Evolutionary conservation across 2,797 vertebrate species (phyloP), one percentile per base, ranked within the genome.

Genomic region (Chanos chanos): DNA sequence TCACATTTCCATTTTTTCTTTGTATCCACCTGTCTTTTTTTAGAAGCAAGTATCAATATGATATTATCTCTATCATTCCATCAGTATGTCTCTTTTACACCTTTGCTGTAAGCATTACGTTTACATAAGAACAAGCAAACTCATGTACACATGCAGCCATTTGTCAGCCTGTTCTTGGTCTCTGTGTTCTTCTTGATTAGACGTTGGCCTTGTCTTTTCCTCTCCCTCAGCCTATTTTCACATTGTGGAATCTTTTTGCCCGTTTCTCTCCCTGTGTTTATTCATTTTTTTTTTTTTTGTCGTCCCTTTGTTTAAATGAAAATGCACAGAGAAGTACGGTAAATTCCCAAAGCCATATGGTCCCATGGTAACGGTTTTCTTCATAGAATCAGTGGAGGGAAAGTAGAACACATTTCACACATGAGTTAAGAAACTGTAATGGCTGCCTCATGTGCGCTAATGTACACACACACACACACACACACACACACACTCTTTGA

Each of bases 391-490:
- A 37, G 1, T 24, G 64, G 27, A 51, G 58, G 45, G 68, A 69
- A 84, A 81, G 68, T 85, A 61, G 81, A 73, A 63, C 77, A 76
- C 47, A 74, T 85, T 84, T 82, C 69, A 82, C 81, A 78, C 79
- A 72, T 66, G 80, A 84, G 22, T 50, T 54, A 67, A 54, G 40
- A 41, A 24, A 30, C 52, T 24, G 44, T 40, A 49, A 37, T 31
- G 39, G 41, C 53, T 19, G 9, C 51, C 21, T 50, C 15, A 4
- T 44, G 16, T 16, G 7, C 22, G 28, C 18, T 16, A 19, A 37
- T 12, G 47, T 13, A 22, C 13, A 22, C 22, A 10, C 24, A 18
- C 21, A 30, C 28, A 19, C 34, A 27, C 7, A n/a, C n/a, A n/a
- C n/a, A n/a, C 13, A 22, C 22, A 10, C 24, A 18, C 21, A 30